phyloP scores from a whole-genome alignment of 1,140 invertebrate genomes.

The Caenorhabditis brenneri region DNA sequence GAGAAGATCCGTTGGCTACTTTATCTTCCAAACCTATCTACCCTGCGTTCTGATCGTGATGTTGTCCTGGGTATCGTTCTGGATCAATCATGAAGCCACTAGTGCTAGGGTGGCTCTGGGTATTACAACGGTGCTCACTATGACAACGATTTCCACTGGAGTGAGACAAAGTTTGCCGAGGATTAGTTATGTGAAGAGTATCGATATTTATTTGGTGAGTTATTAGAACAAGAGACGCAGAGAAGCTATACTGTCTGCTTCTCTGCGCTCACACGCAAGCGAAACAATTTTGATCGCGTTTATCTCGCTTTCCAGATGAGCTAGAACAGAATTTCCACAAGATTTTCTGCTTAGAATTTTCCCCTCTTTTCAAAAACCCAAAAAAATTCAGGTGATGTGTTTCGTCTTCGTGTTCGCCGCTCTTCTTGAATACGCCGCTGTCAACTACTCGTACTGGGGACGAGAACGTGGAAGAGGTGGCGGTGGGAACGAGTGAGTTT shows the following conservation, averaged over 20 bases:
- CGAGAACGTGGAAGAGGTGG: conserved; percentile 75
- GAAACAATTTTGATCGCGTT: not conserved
- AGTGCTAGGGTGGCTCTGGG: conserved; percentile 81
- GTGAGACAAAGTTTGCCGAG: conserved; percentile 91
- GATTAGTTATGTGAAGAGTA: conserved; percentile 96
- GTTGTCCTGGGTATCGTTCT: conserved; percentile 86
- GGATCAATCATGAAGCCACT: conserved; percentile 84
- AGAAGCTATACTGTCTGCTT: too few species aligned
- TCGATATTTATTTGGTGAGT: conserved; percentile 89
- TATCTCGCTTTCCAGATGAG: too few species aligned
- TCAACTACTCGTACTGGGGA: conserved; percentile 98
- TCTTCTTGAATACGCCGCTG: conserved; percentile 92
- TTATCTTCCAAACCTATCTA: conserved; percentile 83
- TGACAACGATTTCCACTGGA: conserved; percentile 94
- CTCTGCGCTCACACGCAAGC: too few species aligned
- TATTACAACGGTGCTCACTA: conserved; percentile 94
- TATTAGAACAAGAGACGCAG: not conserved
- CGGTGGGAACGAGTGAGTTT: conserved; percentile 77
- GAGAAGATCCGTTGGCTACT: conserved; percentile 82
- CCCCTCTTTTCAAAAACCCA: too few species aligned
- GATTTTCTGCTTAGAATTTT: too few species aligned
- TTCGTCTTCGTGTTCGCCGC: conserved; percentile 98
- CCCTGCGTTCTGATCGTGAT: conserved; percentile 81
- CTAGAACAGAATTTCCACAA: too few species aligned
- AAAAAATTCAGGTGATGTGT: conserved; percentile 79